Evolutionary conservation across 2,797 vertebrate genomes (phyloP).

Genomic region (Prionace glauca): DNA sequence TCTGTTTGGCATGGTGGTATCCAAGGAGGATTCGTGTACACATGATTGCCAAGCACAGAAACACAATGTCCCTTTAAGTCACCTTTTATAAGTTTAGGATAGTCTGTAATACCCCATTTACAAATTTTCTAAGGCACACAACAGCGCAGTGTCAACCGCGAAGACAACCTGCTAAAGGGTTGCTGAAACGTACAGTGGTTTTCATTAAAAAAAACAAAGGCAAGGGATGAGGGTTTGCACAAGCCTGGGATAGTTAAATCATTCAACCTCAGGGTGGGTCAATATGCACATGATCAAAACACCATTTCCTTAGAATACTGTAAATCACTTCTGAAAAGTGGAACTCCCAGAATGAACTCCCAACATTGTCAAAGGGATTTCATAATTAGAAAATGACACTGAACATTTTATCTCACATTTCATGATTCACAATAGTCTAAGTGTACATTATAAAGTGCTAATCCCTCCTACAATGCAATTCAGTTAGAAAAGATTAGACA

Average conservation of each 20-base stretch:
- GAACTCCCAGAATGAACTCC: not conserved
- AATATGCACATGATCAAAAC: not conserved
- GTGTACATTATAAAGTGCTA: conserved; percentile 25
- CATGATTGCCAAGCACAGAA: conserved; percentile 24
- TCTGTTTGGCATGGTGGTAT: not conserved
- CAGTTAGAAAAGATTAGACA: not conserved
- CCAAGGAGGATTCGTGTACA: conserved; percentile 10
- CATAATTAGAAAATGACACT: conserved; percentile 3
- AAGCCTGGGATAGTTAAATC: not conserved
- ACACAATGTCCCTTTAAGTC: conserved; percentile 33
- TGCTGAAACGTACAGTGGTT: conserved; percentile 13
- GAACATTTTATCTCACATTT: not conserved
- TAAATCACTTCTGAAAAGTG: conserved; percentile 14
- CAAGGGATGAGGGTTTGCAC: not conserved
- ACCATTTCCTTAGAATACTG: conserved; percentile 24
- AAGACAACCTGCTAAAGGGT: conserved; percentile 17
- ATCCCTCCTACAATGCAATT: conserved; percentile 9
- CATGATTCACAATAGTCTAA: conserved; percentile 37
- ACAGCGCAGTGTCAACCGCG: conserved; percentile 7
- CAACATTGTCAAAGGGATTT: not conserved
- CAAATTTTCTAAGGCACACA: conserved; percentile 33
- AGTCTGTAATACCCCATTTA: conserved; percentile 34
- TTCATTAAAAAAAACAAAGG: not conserved
- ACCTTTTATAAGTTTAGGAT: conserved; percentile 32
- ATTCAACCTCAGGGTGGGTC: not conserved